Conservation (phyloP, 2,113 vertebrate species). For the Callipepla squamata region DNA sequence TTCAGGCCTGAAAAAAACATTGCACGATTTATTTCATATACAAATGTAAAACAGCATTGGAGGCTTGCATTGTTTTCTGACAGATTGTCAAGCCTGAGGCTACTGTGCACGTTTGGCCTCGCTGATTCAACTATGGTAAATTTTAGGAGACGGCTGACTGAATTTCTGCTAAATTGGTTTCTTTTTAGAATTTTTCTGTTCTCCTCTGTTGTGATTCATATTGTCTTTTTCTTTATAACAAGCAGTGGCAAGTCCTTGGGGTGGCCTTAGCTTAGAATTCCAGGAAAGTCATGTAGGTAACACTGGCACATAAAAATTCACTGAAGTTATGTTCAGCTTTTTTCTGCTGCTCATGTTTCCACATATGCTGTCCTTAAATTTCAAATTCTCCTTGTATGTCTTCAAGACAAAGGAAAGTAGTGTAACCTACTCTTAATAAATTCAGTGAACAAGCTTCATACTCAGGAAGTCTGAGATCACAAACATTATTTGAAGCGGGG, state of each 20-base stretch:
- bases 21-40: constrained; percentile 42
- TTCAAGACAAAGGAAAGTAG: not conserved
- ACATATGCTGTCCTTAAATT: not conserved
- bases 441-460: not conserved
- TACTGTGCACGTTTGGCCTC: not conserved
- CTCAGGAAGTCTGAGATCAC: not conserved
- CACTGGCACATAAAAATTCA: not conserved
- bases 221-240: constrained; percentile 32
- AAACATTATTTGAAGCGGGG: not conserved
- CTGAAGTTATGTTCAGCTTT: not conserved
- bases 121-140: constrained; percentile 11
- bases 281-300: constrained; percentile 9
- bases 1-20: not conserved
- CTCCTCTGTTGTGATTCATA: constrained; percentile 13
- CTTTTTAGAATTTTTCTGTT: constrained; percentile 2
- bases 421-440: not conserved
- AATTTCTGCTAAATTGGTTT: not conserved
- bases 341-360: not conserved
- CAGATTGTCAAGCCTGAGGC: constrained; percentile 59
- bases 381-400: not conserved
- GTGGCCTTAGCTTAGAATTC: constrained; percentile 27
- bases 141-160: constrained; percentile 43
- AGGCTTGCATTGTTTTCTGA: constrained; percentile 38
- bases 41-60: constrained; percentile 9
- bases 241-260: constrained; percentile 48